Conservation (phyloP, 30 jellyfish, hydroid and myxozoan genomes). For the Nemopilema nomurai region DNA sequence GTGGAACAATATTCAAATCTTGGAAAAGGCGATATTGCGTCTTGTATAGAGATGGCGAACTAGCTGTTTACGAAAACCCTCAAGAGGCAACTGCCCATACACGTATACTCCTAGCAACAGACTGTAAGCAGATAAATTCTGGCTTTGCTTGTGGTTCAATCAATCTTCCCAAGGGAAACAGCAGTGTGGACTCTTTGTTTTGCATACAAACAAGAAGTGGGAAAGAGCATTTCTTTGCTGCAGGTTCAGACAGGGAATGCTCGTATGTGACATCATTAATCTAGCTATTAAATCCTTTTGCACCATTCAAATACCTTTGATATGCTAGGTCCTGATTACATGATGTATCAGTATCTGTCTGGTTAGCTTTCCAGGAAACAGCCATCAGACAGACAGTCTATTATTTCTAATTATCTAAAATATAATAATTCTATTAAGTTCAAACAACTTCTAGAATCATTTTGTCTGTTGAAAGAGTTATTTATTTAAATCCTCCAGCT, state of each 20-base stretch:
- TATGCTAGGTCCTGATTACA: too few species aligned
- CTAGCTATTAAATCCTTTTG: too few species aligned
- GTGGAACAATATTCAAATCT: constrained; percentile 80
- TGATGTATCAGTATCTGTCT: too few species aligned
- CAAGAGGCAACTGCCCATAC: constrained; percentile 83
- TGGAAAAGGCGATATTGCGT: constrained; percentile 86
- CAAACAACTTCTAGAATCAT: too few species aligned
- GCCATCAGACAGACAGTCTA: too few species aligned
- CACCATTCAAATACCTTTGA: too few species aligned
- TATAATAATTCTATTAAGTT: too few species aligned
- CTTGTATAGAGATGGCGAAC: constrained; percentile 85
- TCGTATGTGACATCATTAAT: constrained; percentile 51
- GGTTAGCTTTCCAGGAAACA: too few species aligned
- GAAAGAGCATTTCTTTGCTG: constrained; percentile 74
- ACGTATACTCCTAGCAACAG: constrained; percentile 68
- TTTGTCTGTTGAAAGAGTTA: too few species aligned
- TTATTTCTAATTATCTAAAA: too few species aligned
- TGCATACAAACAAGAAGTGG: constrained; percentile 60
- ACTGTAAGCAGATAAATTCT: constrained; percentile 53
- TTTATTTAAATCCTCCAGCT: too few species aligned
- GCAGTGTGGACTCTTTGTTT: constrained; percentile 87
- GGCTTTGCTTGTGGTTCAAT: constrained; percentile 95
- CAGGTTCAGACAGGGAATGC: constrained; percentile 85
- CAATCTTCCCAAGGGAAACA: constrained; percentile 83
- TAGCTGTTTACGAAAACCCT: constrained; percentile 72